A percentile compares a stretch with the other conserved stretches of the same genome.
Evolutionary conservation across 1,140 invertebrate genomes (phyloP).

Genomic region (Drosophila tsacasi): DNA sequence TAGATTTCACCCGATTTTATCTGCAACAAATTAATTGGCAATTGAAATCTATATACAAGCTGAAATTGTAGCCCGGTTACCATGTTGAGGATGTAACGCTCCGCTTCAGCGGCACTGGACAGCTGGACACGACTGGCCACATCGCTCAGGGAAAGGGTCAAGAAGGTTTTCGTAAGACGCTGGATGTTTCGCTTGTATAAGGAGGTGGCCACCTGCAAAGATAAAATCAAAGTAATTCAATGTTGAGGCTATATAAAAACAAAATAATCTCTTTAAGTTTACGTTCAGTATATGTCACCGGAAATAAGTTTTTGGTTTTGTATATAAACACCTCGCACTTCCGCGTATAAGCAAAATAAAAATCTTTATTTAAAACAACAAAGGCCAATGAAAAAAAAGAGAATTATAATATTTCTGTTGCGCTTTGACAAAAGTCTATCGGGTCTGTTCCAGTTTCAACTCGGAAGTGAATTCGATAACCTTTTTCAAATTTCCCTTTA

Average conservation of each 20-base stretch:
- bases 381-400: neutral
- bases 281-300: neutral
- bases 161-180: constrained; percentile 97
- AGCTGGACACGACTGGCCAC: constrained; percentile 96
- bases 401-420: neutral
- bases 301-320: neutral
- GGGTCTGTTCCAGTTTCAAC: too few relatives aligned
- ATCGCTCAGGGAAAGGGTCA: constrained; percentile 97
- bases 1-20: constrained; percentile 99
- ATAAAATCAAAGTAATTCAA: constrained; percentile 46
- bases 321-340: constrained; percentile 4
- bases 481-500: too few relatives aligned
- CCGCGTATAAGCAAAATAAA: constrained; percentile 9
- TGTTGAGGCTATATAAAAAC: neutral
- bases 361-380: constrained; percentile 6
- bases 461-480: too few relatives aligned
- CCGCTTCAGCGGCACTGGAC: constrained; percentile 93
- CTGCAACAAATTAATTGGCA: constrained; percentile 85
- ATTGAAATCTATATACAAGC: neutral
- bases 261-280: neutral
- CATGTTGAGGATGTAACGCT: constrained; percentile 98
- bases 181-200: constrained; percentile 99
- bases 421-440: neutral
- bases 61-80: constrained; percentile 82
- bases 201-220: constrained; percentile 91